Evolutionary conservation across 2,888 invertebrate species (phyloP).

Genomic region (Tachystola acroxantha): DNA sequence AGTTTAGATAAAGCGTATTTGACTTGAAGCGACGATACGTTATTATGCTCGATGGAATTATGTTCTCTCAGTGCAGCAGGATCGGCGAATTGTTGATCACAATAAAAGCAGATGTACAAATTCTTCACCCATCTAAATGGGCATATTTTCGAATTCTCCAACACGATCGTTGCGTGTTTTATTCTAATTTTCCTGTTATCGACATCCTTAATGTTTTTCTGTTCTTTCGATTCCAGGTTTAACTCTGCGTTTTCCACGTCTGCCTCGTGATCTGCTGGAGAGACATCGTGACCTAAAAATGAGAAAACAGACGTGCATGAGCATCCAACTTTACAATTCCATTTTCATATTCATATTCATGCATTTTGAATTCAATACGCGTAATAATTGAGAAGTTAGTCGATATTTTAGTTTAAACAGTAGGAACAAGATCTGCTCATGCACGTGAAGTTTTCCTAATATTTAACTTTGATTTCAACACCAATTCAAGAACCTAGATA

Average conservation of each 20-base stretch:
- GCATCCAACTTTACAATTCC: conserved; percentile 18
- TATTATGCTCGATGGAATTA: conserved; percentile 28
- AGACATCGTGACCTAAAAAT: conserved; percentile 59
- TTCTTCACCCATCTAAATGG: conserved; percentile 66
- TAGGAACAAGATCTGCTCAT: no score
- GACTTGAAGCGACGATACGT: conserved; percentile 26
- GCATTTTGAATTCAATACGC: not conserved
- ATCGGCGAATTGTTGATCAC: conserved; percentile 47
- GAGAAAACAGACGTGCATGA: conserved; percentile 47
- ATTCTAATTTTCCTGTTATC: conserved; percentile 43
- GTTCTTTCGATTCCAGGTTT: conserved; percentile 26
- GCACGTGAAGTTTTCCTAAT: conserved; percentile 26
- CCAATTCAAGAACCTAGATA: no score
- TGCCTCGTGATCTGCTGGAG: conserved; percentile 14
- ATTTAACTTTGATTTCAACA: no score
- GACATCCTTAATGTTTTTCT: conserved; percentile 21
- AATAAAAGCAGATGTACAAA: conserved; percentile 56
- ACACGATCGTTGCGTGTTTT: conserved; percentile 39
- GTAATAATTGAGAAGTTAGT: not conserved
- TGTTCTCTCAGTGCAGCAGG: conserved; percentile 45
- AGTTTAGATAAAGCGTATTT: conserved; percentile 40
- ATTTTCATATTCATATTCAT: conserved; percentile 6
- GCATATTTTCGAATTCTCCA: conserved; percentile 53
- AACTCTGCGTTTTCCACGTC: conserved; percentile 11
- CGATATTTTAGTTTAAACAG: not conserved